Percentiles rank a stretch among this genome's conserved stretches.
These are phyloP conservation scores for Pygoscelis antarcticus DNA, from an alignment of 2,113 vertebrate genomes.

Conservation along the genomic window DNA sequence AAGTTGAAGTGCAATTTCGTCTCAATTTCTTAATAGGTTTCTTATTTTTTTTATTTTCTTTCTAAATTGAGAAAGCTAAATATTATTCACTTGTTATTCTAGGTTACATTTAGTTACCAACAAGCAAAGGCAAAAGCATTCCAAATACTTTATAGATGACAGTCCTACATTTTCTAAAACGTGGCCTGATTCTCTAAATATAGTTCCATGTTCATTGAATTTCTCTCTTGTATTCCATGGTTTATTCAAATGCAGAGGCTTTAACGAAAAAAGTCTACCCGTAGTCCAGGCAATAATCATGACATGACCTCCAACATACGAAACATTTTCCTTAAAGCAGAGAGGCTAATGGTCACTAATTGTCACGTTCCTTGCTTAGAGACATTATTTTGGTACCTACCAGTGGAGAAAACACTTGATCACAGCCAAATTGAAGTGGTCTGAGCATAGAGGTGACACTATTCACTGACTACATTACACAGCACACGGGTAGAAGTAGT, in stretches of 20 bases:
- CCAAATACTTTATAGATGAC: constrained; percentile 48
- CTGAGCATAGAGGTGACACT: neutral
- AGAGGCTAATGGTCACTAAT: neutral
- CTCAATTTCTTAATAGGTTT: neutral
- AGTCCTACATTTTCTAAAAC: neutral
- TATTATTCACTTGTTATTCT: constrained; percentile 37
- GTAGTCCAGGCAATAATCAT: neutral
- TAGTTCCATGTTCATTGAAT: neutral
- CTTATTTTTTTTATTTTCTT: neutral
- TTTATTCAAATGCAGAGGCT: neutral
- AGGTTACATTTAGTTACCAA: constrained; percentile 35
- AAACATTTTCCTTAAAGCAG: neutral
- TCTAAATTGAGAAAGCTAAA: neutral
- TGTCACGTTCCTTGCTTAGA: neutral
- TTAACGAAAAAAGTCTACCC: neutral
- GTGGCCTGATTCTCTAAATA: neutral
- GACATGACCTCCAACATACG: neutral
- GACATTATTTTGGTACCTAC: neutral
- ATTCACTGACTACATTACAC: neutral
- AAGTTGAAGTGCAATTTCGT: neutral
- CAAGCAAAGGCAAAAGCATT: constrained; percentile 29
- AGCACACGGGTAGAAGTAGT: neutral
- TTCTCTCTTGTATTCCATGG: neutral
- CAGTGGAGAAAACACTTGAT: neutral
- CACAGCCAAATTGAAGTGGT: neutral